A percentile compares a stretch with the other conserved stretches of the same genome.
These are phyloP conservation scores for Megalops atlanticus DNA, from an alignment of 2,113 vertebrate species.

Conservation along the genomic window DNA sequence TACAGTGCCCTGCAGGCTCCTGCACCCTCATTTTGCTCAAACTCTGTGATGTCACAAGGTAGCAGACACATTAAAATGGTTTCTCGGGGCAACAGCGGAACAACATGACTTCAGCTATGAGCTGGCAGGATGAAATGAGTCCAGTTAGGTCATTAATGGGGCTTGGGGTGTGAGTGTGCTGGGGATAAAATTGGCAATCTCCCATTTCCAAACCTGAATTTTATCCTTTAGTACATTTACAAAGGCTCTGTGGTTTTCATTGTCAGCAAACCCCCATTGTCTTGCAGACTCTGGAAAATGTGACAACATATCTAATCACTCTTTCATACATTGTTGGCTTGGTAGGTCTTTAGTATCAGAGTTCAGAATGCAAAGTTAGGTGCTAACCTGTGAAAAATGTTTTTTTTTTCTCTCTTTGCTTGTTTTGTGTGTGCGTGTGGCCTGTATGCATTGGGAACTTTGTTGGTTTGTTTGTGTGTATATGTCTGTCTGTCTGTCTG, in stretches of 20 bases:
- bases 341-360: conserved; percentile 19
- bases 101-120: background rate
- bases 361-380: no score
- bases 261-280: conserved; percentile 36
- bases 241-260: conserved; percentile 45
- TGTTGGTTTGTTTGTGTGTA: background rate
- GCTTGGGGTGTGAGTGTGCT: background rate
- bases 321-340: conserved; percentile 34
- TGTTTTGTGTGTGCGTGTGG: conserved; percentile 10
- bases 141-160: background rate
- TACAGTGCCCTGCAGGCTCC: no score
- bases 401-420: conserved; percentile 21
- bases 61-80: background rate
- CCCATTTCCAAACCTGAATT: conserved; percentile 45
- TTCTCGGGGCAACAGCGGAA: background rate
- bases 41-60: background rate
- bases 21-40: no score
- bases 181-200: conserved; percentile 41
- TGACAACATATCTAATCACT: no score
- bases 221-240: conserved; percentile 47
- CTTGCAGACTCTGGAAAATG: conserved; percentile 50
- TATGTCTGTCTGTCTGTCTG: conserved; percentile 1
- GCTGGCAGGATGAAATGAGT: background rate
- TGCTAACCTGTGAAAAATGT: no score
- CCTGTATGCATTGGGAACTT: background rate